Evolutionary conservation across 2,113 vertebrate genomes (phyloP).

Genomic region (Istiophorus platypterus): DNA sequence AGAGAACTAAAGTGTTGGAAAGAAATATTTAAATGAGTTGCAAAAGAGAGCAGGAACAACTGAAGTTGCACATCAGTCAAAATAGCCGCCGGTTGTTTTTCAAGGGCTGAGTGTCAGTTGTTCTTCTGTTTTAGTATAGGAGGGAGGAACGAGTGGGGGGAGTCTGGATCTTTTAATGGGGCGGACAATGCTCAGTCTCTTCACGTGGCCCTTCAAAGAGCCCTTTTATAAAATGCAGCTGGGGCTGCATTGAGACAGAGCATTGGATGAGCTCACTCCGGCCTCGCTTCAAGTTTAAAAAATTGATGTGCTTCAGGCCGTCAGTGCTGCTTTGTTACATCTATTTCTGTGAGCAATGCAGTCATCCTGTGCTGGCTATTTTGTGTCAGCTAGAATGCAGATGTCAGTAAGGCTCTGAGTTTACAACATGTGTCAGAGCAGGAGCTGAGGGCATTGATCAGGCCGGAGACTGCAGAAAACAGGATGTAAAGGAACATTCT

Average conservation of each 20-base stretch:
- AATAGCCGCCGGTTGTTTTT: conserved; percentile 60
- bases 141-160: not conserved
- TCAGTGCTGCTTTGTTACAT: conserved; percentile 46
- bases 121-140: conserved; percentile 5
- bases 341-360: conserved; percentile 47
- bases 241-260: conserved; percentile 62
- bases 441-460: conserved; percentile 38
- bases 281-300: conserved; percentile 54
- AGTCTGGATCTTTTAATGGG: conserved; percentile 11
- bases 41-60: not conserved
- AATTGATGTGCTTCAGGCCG: conserved; percentile 49
- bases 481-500: not conserved
- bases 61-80: conserved; percentile 43
- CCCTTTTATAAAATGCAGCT: conserved; percentile 63
- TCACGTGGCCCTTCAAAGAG: conserved; percentile 54
- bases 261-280: conserved; percentile 58
- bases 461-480: not conserved
- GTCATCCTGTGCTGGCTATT: conserved; percentile 20
- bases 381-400: conserved; percentile 29
- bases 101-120: conserved; percentile 33
- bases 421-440: conserved; percentile 9
- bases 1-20: not conserved
- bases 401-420: not conserved
- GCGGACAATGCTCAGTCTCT: conserved; percentile 36
- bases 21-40: not conserved